Percentiles rank a stretch among this genome's conserved stretches.
These are phyloP conservation scores for Halcyon malimbica DNA, from an alignment of 2,113 vertebrate genomes.

Conservation along the genomic window DNA sequence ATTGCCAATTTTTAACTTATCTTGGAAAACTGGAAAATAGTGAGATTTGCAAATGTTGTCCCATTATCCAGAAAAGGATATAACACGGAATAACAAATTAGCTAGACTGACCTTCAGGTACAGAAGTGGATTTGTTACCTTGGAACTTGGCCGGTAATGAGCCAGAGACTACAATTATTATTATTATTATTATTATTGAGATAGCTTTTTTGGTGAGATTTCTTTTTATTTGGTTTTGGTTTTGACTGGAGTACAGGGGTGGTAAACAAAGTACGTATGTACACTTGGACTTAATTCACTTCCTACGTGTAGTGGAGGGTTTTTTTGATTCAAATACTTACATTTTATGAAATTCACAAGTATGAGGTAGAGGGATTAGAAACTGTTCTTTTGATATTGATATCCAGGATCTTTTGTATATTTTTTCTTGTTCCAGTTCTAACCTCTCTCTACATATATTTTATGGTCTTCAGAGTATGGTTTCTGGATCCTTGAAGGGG, in stretches of 20 bases:
- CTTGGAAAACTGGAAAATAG: neutral
- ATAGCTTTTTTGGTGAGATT: neutral
- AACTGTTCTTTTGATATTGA: neutral
- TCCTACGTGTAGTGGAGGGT: neutral
- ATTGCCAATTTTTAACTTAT: conserved; percentile 3
- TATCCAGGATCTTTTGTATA: neutral
- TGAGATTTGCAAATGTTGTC: neutral
- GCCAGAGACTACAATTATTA: neutral
- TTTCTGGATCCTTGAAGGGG: neutral
- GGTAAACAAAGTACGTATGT: neutral
- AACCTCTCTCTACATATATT: neutral
- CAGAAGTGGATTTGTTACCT: neutral
- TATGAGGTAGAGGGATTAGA: neutral
- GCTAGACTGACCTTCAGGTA: neutral
- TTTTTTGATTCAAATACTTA: neutral
- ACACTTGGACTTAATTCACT: neutral
- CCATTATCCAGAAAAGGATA: neutral
- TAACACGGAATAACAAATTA: neutral
- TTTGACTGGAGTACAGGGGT: neutral
- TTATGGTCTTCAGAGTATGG: neutral
- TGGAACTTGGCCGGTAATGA: neutral
- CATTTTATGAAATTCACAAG: neutral
- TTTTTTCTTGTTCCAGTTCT: neutral
- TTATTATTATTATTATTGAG: neutral
- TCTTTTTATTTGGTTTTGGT: neutral